These are phyloP conservation scores for Aulostomus chinensis DNA, from an alignment of 2,797 vertebrate genomes.

Conservation along the genomic window DNA sequence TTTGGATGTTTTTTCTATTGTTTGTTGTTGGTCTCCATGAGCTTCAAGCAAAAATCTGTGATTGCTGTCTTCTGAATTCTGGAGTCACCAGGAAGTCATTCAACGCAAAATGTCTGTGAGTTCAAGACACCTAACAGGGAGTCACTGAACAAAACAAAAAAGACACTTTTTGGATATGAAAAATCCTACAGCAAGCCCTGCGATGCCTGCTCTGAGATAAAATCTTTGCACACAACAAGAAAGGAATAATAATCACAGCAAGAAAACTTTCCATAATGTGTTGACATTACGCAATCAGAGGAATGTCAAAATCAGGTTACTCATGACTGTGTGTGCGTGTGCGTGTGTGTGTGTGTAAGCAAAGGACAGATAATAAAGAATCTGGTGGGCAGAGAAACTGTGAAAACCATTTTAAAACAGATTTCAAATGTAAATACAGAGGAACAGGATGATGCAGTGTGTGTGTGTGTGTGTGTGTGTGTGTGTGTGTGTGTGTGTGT, in stretches of 20 bases:
- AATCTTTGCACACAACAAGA: constrained; percentile 8
- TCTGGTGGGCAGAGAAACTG: constrained; percentile 5
- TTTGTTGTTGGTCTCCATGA: too few relatives aligned
- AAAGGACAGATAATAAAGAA: background rate
- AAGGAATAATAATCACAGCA: background rate
- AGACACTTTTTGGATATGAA: too few relatives aligned
- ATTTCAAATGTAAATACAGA: constrained; percentile 29
- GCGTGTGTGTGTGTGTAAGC: background rate
- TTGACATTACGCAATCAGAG: constrained; percentile 31
- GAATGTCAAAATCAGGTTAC: constrained; percentile 13
- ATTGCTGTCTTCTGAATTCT: too few relatives aligned
- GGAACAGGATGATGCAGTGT: constrained; percentile 6
- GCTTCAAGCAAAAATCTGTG: too few relatives aligned
- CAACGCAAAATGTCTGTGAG: too few relatives aligned
- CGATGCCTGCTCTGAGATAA: too few relatives aligned
- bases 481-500: background rate
- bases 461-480: background rate
- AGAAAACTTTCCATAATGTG: constrained; percentile 32
- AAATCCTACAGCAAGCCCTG: too few relatives aligned
- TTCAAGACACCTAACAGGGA: too few relatives aligned
- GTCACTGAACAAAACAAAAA: too few relatives aligned
- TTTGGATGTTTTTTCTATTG: too few relatives aligned
- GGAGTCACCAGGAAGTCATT: too few relatives aligned
- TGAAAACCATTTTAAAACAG: constrained; percentile 20
- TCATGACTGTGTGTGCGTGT: constrained; percentile 10